Conservation (phyloP, 2,888 invertebrate genomes). For the Gnatocerus cornutus region DNA sequence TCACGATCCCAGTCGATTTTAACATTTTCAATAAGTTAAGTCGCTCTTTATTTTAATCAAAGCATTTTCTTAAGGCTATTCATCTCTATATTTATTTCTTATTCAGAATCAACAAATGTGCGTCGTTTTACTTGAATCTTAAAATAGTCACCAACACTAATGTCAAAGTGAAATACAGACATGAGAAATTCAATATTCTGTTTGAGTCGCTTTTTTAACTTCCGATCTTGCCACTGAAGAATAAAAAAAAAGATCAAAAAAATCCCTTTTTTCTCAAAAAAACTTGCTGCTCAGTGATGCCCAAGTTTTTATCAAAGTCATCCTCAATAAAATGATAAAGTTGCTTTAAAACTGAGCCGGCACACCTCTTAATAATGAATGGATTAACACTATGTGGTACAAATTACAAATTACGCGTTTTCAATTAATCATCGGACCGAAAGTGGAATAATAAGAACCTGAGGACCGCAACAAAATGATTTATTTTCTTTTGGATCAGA, state of each 20-base stretch:
- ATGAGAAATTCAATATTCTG: conserved; percentile 21
- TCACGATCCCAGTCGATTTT: too few relatives aligned
- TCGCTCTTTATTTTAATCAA: conserved; percentile 15
- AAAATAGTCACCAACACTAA: conserved; percentile 31
- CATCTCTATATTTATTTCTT: conserved; percentile 23
- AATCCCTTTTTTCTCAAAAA: too few relatives aligned
- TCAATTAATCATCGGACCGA: conserved; percentile 33
- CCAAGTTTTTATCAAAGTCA: conserved; percentile 4
- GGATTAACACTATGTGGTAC: conserved; percentile 37
- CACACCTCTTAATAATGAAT: conserved; percentile 35
- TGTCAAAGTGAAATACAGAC: conserved; percentile 28
- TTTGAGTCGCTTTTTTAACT: conserved; percentile 1
- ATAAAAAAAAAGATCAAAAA: too few relatives aligned
- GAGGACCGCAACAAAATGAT: conserved; percentile 16
- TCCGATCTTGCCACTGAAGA: neutral
- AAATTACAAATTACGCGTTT: conserved; percentile 41
- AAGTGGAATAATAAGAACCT: conserved; percentile 6
- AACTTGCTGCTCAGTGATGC: neutral
- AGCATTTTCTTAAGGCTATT: conserved; percentile 21
- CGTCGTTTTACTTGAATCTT: conserved; percentile 11
- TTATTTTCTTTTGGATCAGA: conserved; percentile 17
- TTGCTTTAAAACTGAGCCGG: conserved; percentile 13
- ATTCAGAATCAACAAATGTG: conserved; percentile 22
- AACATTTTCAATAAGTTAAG: too few relatives aligned
- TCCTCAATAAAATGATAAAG: conserved; percentile 26